These are phyloP conservation scores for Poeciliopsis presidionis DNA, from an alignment of 2,797 vertebrate species.

Conservation along the genomic window DNA sequence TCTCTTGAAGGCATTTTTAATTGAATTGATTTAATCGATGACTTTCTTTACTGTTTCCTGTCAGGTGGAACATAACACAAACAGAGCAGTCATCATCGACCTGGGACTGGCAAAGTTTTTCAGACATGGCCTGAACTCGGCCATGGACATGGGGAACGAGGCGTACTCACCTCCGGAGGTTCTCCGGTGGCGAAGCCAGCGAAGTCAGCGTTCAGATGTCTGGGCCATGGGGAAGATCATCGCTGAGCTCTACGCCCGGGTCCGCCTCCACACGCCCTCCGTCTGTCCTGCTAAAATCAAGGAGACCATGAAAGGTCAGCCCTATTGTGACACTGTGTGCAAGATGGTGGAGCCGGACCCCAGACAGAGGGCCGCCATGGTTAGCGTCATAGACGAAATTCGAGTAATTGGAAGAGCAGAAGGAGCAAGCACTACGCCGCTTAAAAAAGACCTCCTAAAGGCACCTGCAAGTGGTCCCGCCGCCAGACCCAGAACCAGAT, in stretches of 20 bases:
- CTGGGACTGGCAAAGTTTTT: constrained; percentile 82
- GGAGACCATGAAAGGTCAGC: constrained; percentile 64
- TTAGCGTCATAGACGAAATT: constrained; percentile 68
- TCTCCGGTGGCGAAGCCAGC: constrained; percentile 44
- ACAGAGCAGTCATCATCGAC: constrained; percentile 82
- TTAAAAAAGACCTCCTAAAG: constrained; percentile 26
- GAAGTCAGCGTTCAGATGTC: constrained; percentile 77
- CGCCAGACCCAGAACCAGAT: constrained; percentile 1
- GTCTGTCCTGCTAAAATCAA: constrained; percentile 72
- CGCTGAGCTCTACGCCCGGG: constrained; percentile 75
- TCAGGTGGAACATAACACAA: constrained; percentile 79
- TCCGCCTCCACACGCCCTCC: constrained; percentile 71
- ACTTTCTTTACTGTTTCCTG: constrained; percentile 21
- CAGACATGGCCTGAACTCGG: constrained; percentile 72
- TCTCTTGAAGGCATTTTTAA: background rate
- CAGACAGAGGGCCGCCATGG: constrained; percentile 62
- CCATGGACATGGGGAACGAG: constrained; percentile 76
- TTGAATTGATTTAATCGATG: constrained; percentile 10
- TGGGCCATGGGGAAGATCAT: constrained; percentile 85
- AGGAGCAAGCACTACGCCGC: background rate
- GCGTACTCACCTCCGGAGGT: constrained; percentile 81
- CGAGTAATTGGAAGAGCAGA: constrained; percentile 38
- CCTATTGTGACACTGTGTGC: constrained; percentile 64
- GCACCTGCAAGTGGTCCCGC: background rate
- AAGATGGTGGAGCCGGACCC: constrained; percentile 74